Evolutionary conservation across 1,140 invertebrate genomes (phyloP).

Genomic region (Drosophila teissieri): DNA sequence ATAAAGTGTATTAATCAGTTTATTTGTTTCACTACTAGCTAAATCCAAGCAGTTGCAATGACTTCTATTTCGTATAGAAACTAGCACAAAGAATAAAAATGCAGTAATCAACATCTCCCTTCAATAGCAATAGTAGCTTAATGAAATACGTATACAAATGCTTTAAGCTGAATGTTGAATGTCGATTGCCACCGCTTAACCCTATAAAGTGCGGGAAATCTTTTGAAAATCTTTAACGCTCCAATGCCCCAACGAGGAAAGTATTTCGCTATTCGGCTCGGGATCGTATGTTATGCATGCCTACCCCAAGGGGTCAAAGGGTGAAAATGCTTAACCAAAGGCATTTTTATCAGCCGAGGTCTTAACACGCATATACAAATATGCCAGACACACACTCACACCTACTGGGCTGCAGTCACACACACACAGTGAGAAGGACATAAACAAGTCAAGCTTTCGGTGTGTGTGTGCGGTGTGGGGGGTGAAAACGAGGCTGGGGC

Average conservation of each 20-base stretch:
- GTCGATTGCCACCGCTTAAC: constrained; percentile 32
- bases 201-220: constrained; percentile 44
- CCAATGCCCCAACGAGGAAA: constrained; percentile 14
- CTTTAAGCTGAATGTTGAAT: not conserved
- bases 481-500: constrained; percentile 19
- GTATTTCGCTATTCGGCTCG: constrained; percentile 26
- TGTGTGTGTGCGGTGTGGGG: constrained; percentile 7
- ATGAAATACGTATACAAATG: not conserved
- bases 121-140: too few relatives aligned
- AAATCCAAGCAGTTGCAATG: too few relatives aligned
- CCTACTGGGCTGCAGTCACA: constrained; percentile 19
- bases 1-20: too few relatives aligned
- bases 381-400: constrained; percentile 47
- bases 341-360: constrained; percentile 81
- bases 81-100: too few relatives aligned
- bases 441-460: constrained; percentile 44
- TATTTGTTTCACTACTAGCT: too few relatives aligned
- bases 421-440: constrained; percentile 18
- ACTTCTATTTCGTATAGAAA: too few relatives aligned
- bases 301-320: constrained; percentile 57
- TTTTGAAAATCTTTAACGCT: constrained; percentile 45
- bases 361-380: constrained; percentile 79
- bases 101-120: too few relatives aligned
- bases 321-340: constrained; percentile 70
- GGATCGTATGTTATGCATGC: constrained; percentile 32